A percentile compares a stretch with the other conserved stretches of the same genome.
Evolutionary conservation across 2,888 invertebrate species (phyloP).

Genomic region (Agapetus fuscipes): DNA sequence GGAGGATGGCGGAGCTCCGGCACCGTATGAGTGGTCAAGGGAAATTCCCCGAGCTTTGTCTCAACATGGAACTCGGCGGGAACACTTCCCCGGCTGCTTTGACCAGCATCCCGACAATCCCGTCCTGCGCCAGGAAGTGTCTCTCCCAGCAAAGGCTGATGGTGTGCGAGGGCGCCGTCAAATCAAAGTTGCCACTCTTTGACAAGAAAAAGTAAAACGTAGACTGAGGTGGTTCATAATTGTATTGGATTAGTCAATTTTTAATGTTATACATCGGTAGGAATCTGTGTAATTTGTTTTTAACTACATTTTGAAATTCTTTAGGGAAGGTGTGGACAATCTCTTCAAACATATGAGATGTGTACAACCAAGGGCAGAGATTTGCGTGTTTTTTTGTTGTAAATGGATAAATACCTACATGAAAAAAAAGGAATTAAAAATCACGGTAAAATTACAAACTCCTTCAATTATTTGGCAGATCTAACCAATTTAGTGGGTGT

Average conservation of each 20-base stretch:
- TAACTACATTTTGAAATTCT: too few relatives aligned
- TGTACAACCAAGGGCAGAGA: too few relatives aligned
- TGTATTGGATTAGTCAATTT: background rate
- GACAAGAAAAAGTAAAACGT: constrained; percentile 50
- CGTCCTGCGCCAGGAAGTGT: constrained; percentile 32
- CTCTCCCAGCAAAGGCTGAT: constrained; percentile 56
- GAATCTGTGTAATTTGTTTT: too few relatives aligned
- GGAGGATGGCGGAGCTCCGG: constrained; percentile 23
- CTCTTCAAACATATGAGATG: too few relatives aligned
- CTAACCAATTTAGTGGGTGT: too few relatives aligned
- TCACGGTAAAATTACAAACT: too few relatives aligned
- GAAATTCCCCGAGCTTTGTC: constrained; percentile 25
- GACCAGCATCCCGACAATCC: constrained; percentile 15
- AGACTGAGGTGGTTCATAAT: background rate
- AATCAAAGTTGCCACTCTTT: constrained; percentile 76
- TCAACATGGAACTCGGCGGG: constrained; percentile 28
- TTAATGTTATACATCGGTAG: too few relatives aligned
- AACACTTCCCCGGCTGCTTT: constrained; percentile 25
- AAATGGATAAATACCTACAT: too few relatives aligned
- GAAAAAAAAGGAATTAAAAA: too few relatives aligned
- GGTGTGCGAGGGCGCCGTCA: constrained; percentile 79
- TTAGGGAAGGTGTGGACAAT: too few relatives aligned
- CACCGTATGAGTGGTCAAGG: constrained; percentile 19
- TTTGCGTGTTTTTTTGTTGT: too few relatives aligned
- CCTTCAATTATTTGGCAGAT: too few relatives aligned